phyloP scores from a whole-genome alignment of 1,140 invertebrate species.

The Drosophila rufa region DNA sequence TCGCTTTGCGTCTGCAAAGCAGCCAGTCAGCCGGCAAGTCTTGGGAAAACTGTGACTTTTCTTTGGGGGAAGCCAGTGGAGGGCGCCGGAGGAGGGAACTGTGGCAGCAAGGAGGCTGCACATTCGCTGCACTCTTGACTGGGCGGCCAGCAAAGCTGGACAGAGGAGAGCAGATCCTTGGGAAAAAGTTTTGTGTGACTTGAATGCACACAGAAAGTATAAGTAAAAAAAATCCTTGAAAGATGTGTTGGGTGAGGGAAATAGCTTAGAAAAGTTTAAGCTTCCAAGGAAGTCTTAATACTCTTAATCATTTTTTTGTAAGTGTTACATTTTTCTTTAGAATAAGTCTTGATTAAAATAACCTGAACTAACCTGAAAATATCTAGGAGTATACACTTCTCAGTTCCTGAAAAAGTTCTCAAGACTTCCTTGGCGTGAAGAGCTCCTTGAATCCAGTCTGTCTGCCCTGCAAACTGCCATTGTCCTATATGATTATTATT shows the following conservation, averaged over 20 bases:
- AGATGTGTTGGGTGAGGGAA: neutral
- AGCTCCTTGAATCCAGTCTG: neutral
- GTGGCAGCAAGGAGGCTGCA: constrained; percentile 36
- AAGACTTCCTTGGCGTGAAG: neutral
- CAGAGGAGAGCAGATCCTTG: constrained; percentile 26
- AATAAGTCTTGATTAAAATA: too few species aligned
- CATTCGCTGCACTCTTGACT: constrained; percentile 71
- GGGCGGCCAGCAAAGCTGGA: constrained; percentile 63
- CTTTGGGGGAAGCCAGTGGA: constrained; percentile 19
- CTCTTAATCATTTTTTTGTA: neutral
- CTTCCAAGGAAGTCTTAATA: too few species aligned
- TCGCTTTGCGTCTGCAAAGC: constrained; percentile 32
- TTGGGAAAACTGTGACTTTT: constrained; percentile 17
- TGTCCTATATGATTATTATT: constrained; percentile 56
- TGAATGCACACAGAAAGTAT: constrained; percentile 24
- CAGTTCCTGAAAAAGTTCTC: neutral
- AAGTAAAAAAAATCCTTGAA: neutral
- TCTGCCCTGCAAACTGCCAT: constrained; percentile 5
- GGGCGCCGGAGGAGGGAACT: constrained; percentile 13
- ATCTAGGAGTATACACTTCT: neutral
- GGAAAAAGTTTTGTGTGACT: constrained; percentile 6
- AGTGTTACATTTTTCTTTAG: neutral
- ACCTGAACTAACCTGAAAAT: neutral
- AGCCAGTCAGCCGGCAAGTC: constrained; percentile 8
- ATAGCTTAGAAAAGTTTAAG: constrained; percentile 3